Percentiles rank a stretch among this genome's conserved stretches.
Evolutionary conservation across 1,140 invertebrate genomes (phyloP).

Genomic region (Bombus waltoni): DNA sequence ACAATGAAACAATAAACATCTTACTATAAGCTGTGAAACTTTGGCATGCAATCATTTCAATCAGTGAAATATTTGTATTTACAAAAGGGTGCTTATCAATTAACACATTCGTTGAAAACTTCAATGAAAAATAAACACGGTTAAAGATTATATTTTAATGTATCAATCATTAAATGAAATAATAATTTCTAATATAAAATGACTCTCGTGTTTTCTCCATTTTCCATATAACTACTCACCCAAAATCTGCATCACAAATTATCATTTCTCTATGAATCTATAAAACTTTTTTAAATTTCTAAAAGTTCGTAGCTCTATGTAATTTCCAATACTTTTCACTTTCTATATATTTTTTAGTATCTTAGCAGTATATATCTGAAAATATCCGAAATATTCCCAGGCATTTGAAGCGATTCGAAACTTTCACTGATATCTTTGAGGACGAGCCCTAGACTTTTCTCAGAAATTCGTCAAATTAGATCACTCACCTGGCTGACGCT

Average conservation of each 20-base stretch:
- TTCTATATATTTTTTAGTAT: no score
- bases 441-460: no score
- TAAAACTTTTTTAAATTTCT: background rate
- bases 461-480: background rate
- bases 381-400: background rate
- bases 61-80: background rate
- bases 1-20: background rate
- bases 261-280: background rate
- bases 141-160: background rate
- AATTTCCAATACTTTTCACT: background rate
- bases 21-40: background rate
- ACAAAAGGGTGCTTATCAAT: background rate
- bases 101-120: no score
- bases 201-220: no score
- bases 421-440: background rate
- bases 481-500: constrained; percentile 87
- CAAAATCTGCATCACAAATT: background rate
- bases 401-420: constrained; percentile 21
- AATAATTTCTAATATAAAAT: no score
- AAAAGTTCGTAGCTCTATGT: background rate
- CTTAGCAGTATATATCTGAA: no score
- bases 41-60: background rate
- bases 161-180: no score
- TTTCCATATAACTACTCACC: background rate
- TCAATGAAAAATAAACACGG: no score